These are phyloP conservation scores for Triplophysa yarkandensis DNA, from an alignment of 2,797 vertebrate species.

Conservation along the genomic window DNA sequence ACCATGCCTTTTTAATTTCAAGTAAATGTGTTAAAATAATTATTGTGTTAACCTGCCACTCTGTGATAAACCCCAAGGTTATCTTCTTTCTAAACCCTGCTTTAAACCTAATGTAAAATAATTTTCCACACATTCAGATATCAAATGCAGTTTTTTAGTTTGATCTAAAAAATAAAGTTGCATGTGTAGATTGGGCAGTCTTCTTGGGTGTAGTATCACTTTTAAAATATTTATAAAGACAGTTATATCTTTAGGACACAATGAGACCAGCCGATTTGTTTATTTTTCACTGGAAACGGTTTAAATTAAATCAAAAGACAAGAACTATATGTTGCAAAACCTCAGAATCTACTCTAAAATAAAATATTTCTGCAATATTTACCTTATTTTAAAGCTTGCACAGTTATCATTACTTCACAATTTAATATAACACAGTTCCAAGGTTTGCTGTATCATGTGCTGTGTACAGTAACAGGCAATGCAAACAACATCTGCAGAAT, in stretches of 20 bases:
- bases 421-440: not conserved
- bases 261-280: not conserved
- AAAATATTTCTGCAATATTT: not conserved
- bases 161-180: no score
- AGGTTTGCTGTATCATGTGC: slow-evolving; percentile 4
- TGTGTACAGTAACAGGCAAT: not conserved
- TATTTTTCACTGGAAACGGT: not conserved
- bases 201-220: no score
- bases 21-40: not conserved
- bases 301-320: not conserved
- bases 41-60: not conserved
- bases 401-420: slow-evolving; percentile 11
- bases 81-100: not conserved
- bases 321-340: not conserved
- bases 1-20: not conserved
- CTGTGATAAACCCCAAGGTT: not conserved
- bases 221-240: no score
- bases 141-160: no score
- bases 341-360: not conserved
- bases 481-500: not conserved
- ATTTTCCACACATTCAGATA: no score
- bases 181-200: no score
- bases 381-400: slow-evolving; percentile 16
- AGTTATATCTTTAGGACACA: no score
- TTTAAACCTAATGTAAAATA: not conserved